These are phyloP conservation scores for Himalopsyche phryganea DNA, from an alignment of 1,140 invertebrate genomes.

Conservation along the genomic window DNA sequence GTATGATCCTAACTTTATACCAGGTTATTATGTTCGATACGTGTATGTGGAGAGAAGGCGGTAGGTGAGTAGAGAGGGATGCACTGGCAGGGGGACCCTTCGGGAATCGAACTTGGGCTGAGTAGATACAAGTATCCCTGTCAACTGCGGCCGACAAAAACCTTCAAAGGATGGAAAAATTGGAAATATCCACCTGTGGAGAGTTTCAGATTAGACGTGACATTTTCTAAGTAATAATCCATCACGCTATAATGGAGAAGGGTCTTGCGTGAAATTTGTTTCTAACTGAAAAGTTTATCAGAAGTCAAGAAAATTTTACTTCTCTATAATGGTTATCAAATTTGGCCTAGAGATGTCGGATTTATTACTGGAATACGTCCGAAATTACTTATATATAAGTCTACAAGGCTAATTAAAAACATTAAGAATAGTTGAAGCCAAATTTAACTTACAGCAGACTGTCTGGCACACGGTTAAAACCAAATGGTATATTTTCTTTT, in stretches of 20 bases:
- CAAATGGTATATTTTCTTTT: no score
- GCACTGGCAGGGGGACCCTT: slow-evolving; percentile 6
- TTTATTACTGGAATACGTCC: no score
- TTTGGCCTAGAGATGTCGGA: neutral
- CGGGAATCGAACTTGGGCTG: slow-evolving; percentile 17
- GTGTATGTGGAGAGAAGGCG: neutral
- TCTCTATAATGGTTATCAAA: neutral
- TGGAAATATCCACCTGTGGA: neutral
- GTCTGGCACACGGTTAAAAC: no score
- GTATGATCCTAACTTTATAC: neutral
- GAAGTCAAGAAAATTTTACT: neutral
- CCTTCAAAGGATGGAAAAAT: slow-evolving; percentile 9
- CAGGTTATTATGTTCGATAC: slow-evolving; percentile 14
- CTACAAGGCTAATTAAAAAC: no score
- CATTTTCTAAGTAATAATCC: neutral
- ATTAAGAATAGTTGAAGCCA: no score
- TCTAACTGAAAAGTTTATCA: neutral
- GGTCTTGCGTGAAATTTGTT: neutral
- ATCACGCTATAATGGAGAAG: no score
- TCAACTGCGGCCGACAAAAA: slow-evolving; percentile 7
- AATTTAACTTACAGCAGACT: no score
- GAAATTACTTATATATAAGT: no score
- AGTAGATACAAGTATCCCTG: slow-evolving; percentile 16
- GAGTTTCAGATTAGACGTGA: neutral
- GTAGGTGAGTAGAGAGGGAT: neutral